Evolutionary conservation across 2,113 vertebrate species (phyloP).

Genomic region (Pteruthius melanotis): DNA sequence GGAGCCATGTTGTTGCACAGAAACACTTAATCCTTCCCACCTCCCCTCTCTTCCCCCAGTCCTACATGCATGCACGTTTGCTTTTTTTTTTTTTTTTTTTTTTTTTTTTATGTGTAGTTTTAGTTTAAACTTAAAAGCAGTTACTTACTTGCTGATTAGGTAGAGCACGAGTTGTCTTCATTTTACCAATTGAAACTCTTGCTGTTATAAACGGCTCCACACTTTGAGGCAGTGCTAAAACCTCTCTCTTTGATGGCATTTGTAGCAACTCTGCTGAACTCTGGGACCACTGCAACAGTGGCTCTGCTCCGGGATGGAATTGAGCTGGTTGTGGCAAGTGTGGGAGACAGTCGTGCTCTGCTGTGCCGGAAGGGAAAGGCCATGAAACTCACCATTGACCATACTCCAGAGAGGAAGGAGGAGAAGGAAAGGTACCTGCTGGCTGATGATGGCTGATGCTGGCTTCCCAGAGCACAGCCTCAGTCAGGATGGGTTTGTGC

Average conservation of each 20-base stretch:
- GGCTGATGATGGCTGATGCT: neutral
- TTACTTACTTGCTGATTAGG: neutral
- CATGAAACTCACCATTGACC: slow-evolving; percentile 91
- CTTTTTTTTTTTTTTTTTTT: neutral
- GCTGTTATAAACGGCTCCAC: neutral
- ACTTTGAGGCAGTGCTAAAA: neutral
- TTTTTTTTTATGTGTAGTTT: neutral
- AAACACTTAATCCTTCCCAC: neutral
- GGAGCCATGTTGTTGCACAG: slow-evolving; percentile 69
- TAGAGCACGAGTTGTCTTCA: neutral
- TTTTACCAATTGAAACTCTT: slow-evolving; percentile 20
- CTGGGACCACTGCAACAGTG: slow-evolving; percentile 94
- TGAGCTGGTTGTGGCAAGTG: slow-evolving; percentile 93
- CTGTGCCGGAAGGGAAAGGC: slow-evolving; percentile 93
- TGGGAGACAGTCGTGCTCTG: slow-evolving; percentile 94
- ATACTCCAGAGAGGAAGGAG: slow-evolving; percentile 95
- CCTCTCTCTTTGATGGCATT: slow-evolving; percentile 42
- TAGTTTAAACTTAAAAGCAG: slow-evolving; percentile 43
- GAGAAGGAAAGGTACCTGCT: slow-evolving; percentile 89
- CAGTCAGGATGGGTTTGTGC: neutral
- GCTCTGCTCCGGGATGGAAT: slow-evolving; percentile 93
- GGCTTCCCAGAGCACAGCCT: neutral
- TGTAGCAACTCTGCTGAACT: slow-evolving; percentile 78
- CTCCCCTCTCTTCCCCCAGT: neutral
- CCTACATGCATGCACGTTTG: slow-evolving; percentile 41